These are phyloP conservation scores for Tyrophagus putrescentiae DNA, from an alignment of 1,140 invertebrate species.

Conservation along the genomic window DNA sequence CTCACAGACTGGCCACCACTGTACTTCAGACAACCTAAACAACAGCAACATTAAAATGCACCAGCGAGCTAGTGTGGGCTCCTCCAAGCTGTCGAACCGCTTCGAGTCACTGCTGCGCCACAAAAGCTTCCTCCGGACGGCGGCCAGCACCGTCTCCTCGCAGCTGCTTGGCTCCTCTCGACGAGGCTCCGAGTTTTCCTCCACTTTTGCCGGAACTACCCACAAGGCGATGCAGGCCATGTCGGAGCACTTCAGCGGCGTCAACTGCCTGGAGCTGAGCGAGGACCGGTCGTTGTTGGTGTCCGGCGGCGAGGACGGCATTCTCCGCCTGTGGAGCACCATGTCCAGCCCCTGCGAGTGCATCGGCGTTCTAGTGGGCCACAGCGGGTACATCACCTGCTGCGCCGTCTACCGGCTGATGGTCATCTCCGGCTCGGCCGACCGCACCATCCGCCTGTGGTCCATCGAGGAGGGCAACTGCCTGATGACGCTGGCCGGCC, in stretches of 20 bases:
- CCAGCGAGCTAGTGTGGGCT: too few species aligned
- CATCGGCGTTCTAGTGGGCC: constrained; percentile 36
- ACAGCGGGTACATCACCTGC: constrained; percentile 35
- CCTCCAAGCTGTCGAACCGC: background rate
- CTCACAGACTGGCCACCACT: too few species aligned
- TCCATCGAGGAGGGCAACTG: constrained; percentile 40
- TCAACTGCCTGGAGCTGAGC: constrained; percentile 42
- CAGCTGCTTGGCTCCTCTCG: too few species aligned
- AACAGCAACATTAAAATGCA: too few species aligned
- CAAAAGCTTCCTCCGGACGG: background rate
- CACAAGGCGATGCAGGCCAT: background rate
- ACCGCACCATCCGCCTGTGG: constrained; percentile 43
- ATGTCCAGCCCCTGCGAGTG: constrained; percentile 39
- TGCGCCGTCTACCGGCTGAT: constrained; percentile 38
- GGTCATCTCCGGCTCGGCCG: constrained; percentile 40
- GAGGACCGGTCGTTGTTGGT: constrained; percentile 41
- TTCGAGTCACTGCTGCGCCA: constrained; percentile 5
- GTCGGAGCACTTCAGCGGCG: constrained; percentile 1
- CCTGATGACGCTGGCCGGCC: constrained; percentile 36
- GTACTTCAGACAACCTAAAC: too few species aligned
- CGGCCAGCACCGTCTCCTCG: too few species aligned
- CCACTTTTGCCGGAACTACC: too few species aligned
- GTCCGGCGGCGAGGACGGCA: constrained; percentile 41
- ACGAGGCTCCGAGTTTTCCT: too few species aligned
- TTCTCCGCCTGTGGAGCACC: constrained; percentile 39